These are phyloP conservation scores for Masticophis lateralis DNA, from an alignment of 2,797 vertebrate genomes.

Conservation along the genomic window DNA sequence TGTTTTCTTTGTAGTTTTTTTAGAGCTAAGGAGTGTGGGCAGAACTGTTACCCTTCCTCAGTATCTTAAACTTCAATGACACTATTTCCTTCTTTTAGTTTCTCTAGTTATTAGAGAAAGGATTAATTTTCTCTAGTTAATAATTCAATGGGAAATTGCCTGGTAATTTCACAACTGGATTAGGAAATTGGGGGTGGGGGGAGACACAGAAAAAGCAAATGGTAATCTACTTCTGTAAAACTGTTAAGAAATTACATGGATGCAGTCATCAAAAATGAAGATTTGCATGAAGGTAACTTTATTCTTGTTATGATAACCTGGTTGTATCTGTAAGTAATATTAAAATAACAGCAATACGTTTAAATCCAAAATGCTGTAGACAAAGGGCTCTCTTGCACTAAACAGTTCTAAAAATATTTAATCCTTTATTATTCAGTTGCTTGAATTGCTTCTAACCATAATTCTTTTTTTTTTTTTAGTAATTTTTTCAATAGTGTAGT, in stretches of 20 bases:
- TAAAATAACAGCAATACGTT: not conserved
- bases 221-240: not conserved
- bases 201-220: not conserved
- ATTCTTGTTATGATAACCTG: not conserved
- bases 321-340: not conserved
- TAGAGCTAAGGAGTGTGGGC: not conserved
- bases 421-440: not conserved
- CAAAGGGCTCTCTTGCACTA: not conserved
- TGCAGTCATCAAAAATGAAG: not conserved
- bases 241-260: not conserved
- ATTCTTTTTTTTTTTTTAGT: not conserved
- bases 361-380: not conserved
- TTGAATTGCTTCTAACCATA: not conserved
- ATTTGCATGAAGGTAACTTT: not conserved
- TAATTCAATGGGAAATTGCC: not conserved
- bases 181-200: not conserved
- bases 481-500: slow-evolving; percentile 9
- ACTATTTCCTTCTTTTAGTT: not conserved
- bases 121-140: not conserved
- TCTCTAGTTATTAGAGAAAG: no score
- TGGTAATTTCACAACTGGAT: not conserved
- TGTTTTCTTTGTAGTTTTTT: not conserved
- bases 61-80: not conserved
- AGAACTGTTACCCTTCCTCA: not conserved
- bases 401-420: not conserved